These are phyloP conservation scores for Torymus tubicola DNA, from an alignment of 2,888 invertebrate species.

Conservation along the genomic window DNA sequence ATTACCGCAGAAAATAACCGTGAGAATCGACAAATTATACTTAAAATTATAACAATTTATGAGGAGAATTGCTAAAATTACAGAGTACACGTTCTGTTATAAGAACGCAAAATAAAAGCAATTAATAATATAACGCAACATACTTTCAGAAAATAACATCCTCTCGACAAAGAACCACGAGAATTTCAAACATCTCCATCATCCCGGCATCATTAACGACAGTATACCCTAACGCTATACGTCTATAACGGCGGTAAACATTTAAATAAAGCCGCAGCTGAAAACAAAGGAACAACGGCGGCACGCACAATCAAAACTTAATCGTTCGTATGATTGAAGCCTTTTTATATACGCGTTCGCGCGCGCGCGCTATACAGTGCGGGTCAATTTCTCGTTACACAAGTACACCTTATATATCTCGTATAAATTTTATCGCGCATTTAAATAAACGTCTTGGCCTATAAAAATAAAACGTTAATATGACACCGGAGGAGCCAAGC, in stretches of 20 bases:
- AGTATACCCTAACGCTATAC: too few relatives aligned
- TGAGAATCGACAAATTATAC: too few relatives aligned
- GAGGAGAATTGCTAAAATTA: too few relatives aligned
- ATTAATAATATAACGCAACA: too few relatives aligned
- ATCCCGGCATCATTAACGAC: too few relatives aligned
- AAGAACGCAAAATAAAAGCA: too few relatives aligned
- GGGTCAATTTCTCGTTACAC: slow-evolving; percentile 55
- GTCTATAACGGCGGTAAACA: background rate
- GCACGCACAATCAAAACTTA: slow-evolving; percentile 42
- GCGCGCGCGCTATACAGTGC: background rate
- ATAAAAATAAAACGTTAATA: slow-evolving; percentile 58
- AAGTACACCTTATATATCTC: slow-evolving; percentile 48
- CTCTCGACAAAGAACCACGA: too few relatives aligned
- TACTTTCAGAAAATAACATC: too few relatives aligned
- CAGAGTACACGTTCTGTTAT: too few relatives aligned
- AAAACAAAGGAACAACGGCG: background rate
- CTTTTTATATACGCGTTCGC: slow-evolving; percentile 22
- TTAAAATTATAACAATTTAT: too few relatives aligned
- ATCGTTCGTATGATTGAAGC: slow-evolving; percentile 52
- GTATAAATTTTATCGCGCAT: slow-evolving; percentile 57
- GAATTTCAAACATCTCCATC: too few relatives aligned
- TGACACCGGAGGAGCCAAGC: slow-evolving; percentile 43
- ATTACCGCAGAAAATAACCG: too few relatives aligned
- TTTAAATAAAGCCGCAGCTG: background rate
- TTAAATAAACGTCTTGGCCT: slow-evolving; percentile 60